These are phyloP conservation scores for Eptesicus fuscus DNA, from an alignment of 2,113 vertebrate genomes.

Conservation along the genomic window DNA sequence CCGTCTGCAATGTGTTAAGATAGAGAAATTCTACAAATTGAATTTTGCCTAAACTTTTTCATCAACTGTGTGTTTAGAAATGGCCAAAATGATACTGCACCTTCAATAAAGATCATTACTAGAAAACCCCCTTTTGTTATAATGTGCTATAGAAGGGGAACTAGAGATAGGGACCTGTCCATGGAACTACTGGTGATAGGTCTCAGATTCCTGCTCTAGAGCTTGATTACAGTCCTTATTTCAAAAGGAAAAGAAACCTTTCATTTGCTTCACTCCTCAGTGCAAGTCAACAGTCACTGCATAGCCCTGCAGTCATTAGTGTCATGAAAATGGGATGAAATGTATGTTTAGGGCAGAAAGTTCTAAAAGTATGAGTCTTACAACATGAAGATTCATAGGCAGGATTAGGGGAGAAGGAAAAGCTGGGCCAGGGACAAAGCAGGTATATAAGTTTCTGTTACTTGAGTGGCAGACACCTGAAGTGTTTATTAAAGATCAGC, in stretches of 20 bases:
- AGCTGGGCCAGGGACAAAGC: not conserved
- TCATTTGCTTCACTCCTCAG: conserved; percentile 13
- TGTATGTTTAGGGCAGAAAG: conserved; percentile 18
- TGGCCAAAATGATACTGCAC: not conserved
- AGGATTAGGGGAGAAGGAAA: not conserved
- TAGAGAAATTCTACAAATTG: not conserved
- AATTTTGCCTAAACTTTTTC: not conserved
- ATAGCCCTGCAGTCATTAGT: not conserved
- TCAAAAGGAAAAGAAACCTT: conserved; percentile 52
- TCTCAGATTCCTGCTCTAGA: not conserved
- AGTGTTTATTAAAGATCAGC: conserved; percentile 59
- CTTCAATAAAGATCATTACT: not conserved
- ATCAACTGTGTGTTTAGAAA: not conserved
- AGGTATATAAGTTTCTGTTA: conserved; percentile 46
- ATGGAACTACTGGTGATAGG: not conserved
- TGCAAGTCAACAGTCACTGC: conserved; percentile 42
- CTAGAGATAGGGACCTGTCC: not conserved
- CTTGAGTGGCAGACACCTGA: conserved; percentile 14
- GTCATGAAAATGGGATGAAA: conserved; percentile 17
- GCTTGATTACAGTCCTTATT: not conserved
- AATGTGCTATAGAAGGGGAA: not conserved
- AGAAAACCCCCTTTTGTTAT: not conserved
- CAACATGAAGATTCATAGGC: not conserved
- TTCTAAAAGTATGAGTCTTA: conserved; percentile 41
- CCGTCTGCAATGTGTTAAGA: not conserved